Conservation (phyloP, 2,113 vertebrate genomes). For the Cyprinus carpio region DNA sequence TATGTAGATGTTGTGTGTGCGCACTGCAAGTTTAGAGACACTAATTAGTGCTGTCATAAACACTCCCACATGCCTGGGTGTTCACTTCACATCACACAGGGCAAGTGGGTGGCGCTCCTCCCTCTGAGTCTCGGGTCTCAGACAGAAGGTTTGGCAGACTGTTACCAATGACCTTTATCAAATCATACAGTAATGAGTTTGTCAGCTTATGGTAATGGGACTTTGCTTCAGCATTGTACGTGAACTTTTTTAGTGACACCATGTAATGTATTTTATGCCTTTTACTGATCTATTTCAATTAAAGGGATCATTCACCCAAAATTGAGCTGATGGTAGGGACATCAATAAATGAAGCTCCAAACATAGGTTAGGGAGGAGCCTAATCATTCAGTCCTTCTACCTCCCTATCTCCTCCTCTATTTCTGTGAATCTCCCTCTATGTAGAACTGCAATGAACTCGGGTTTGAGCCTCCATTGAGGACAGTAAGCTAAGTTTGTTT, state of each 20-base stretch:
- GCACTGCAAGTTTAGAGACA: constrained; percentile 14
- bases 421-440: too few species aligned
- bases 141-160: constrained; percentile 17
- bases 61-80: constrained; percentile 30
- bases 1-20: constrained; percentile 21
- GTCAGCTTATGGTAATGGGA: constrained; percentile 59
- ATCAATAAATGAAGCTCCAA: not conserved
- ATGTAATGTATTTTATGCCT: constrained; percentile 33
- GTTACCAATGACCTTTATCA: constrained; percentile 63
- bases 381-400: too few species aligned
- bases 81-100: constrained; percentile 25
- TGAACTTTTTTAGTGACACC: constrained; percentile 35
- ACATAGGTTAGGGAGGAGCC: too few species aligned
- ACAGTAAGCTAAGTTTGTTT: too few species aligned
- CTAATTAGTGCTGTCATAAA: constrained; percentile 36
- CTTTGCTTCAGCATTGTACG: constrained; percentile 46
- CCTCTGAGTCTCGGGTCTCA: not conserved
- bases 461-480: too few species aligned
- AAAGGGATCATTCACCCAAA: not conserved
- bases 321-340: not conserved
- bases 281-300: not conserved
- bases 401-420: too few species aligned
- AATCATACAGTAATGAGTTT: constrained; percentile 59
- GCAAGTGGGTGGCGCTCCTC: constrained; percentile 5
- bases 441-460: too few species aligned